These are phyloP conservation scores for Corydoras maculifer DNA, from an alignment of 2,113 vertebrate genomes.

Conservation along the genomic window DNA sequence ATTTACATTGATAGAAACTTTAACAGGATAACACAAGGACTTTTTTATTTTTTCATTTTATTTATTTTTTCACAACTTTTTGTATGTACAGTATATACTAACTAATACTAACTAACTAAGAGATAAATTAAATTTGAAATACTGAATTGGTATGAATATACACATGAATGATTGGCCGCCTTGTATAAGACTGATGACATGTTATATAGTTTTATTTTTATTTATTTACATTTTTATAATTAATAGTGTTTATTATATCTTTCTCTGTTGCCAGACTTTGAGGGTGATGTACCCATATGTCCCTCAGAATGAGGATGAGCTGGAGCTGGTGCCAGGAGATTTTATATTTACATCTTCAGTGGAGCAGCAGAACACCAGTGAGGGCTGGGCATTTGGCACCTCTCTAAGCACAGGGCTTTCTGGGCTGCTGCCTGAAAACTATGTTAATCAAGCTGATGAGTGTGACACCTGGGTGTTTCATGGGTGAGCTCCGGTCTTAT, in stretches of 20 bases:
- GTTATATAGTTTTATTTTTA: too few species aligned
- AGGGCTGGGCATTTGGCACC: conserved; percentile 91
- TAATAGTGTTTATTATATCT: background rate
- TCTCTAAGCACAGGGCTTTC: conserved; percentile 84
- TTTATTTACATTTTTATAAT: too few species aligned
- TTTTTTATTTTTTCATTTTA: too few species aligned
- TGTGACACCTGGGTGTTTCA: conserved; percentile 95
- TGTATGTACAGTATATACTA: too few species aligned
- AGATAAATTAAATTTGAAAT: too few species aligned
- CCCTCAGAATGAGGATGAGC: conserved; percentile 93
- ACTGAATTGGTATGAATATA: too few species aligned
- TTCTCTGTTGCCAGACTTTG: conserved; percentile 68
- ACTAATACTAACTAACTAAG: too few species aligned
- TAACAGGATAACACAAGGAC: too few species aligned
- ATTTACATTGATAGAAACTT: too few species aligned
- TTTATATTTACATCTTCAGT: conserved; percentile 89
- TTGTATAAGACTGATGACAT: too few species aligned
- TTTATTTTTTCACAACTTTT: too few species aligned
- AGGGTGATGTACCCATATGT: conserved; percentile 93
- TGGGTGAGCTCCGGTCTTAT: conserved; percentile 64
- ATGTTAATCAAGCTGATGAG: conserved; percentile 85
- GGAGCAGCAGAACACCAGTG: conserved; percentile 86
- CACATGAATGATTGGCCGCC: too few species aligned
- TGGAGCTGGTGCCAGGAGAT: conserved; percentile 87
- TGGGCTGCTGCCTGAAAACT: conserved; percentile 91